Evolutionary conservation across 1,140 invertebrate species (phyloP).

Genomic region (Wiebesia pumilae): DNA sequence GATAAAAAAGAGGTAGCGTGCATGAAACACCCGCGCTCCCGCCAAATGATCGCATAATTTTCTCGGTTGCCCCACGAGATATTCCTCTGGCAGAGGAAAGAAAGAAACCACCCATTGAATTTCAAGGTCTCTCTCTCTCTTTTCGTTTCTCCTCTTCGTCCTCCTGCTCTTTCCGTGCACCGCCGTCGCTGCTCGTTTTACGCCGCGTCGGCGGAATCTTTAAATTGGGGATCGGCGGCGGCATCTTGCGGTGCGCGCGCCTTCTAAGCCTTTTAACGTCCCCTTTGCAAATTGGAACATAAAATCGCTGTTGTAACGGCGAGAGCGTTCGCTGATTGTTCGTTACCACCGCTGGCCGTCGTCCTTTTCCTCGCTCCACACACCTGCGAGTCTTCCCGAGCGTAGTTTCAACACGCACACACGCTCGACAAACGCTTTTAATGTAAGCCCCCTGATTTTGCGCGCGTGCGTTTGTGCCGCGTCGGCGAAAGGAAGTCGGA

Average conservation of each 20-base stretch:
- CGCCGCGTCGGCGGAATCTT: slow-evolving; percentile 52
- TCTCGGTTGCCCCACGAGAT: neutral
- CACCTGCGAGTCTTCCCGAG: neutral
- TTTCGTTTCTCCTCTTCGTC: neutral
- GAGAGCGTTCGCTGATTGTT: slow-evolving; percentile 38
- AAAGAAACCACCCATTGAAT: slow-evolving; percentile 50
- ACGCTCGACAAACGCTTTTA: neutral
- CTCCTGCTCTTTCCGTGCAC: neutral
- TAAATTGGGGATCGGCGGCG: slow-evolving; percentile 49
- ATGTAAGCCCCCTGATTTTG: too few relatives aligned
- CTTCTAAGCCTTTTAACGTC: slow-evolving; percentile 35
- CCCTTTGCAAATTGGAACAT: slow-evolving; percentile 53
- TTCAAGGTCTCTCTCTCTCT: slow-evolving; percentile 35
- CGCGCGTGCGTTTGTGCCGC: neutral
- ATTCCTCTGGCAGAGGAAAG: neutral
- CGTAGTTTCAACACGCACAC: neutral
- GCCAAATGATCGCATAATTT: slow-evolving; percentile 54
- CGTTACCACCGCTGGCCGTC: slow-evolving; percentile 23
- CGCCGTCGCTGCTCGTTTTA: slow-evolving; percentile 40
- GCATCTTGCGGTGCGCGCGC: slow-evolving; percentile 16
- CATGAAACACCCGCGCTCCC: neutral
- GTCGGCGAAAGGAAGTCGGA: slow-evolving; percentile 23
- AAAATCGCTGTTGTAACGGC: slow-evolving; percentile 46
- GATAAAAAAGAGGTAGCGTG: neutral
- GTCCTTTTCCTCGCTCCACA: neutral